Evolutionary conservation across 2,888 invertebrate species (phyloP), one percentile per base, ranked within the genome.

Genomic region (Platerodrilus igneus): DNA sequence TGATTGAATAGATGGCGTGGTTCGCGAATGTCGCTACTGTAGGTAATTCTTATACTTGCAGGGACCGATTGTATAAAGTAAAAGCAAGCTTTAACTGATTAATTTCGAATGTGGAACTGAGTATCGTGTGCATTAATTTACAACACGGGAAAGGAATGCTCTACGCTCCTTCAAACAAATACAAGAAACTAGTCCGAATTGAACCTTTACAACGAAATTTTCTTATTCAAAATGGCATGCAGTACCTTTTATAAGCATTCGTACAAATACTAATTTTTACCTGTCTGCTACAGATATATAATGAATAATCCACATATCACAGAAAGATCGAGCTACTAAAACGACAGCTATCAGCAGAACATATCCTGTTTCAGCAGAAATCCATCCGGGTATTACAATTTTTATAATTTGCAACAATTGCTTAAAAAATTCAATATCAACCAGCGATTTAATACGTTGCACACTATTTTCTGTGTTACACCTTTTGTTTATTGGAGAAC

Each of bases 301-400:
- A 59, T 90, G 86, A 54, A 99, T 99, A 74, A 97, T 83, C 94
- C 95, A 99, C 35, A 99, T 77, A 69, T 99, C 97, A 61, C 95
- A 95, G 52, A 93, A 77, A 0, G 96, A 95, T 52, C 96, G 76
- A 2, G 88, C 81, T 14, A 95, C 76, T 23, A 97, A 73, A 3
- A 92, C 81, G 3, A 73, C 62, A 1, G 95, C 95, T 4, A 91
- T 81, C 15, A 89, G 64, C 6, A 76, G 45, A 59, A 89, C 72
- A 46, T 83, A 79, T 4, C 81, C 85, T 48, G 78, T 75, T 69
- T 94, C 94, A 41, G 81, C 71, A 8, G 83, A 79, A 67, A 85
- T 78, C 55, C 86, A 64, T 28, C 87, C 83, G 3, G 94, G 93
- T 41, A 94, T 73, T 55, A 86, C 75, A 46, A 91, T 83, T 56